Evolutionary conservation across 2,888 invertebrate species (phyloP).

Genomic region (Lacanobia wlatinum): DNA sequence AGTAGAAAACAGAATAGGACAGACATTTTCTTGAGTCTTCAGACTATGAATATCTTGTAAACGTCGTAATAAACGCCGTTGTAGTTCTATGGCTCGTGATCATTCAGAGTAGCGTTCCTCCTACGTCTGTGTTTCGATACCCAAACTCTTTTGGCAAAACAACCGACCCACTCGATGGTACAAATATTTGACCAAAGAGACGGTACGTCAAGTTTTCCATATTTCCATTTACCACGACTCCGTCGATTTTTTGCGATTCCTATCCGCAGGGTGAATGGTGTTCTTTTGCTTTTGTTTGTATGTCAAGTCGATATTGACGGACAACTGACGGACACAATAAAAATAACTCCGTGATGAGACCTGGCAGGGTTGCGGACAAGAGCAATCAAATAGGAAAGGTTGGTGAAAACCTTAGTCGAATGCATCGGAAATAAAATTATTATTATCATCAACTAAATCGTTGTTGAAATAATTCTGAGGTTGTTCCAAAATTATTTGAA

Average conservation of each 20-base stretch:
- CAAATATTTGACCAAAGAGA: conserved; percentile 6
- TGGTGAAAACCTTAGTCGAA: too few relatives aligned
- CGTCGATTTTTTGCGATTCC: conserved; percentile 43
- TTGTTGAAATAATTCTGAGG: too few relatives aligned
- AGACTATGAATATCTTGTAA: too few relatives aligned
- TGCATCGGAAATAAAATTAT: too few relatives aligned
- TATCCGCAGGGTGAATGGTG: conserved; percentile 20
- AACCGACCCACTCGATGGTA: background rate
- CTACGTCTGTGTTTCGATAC: background rate
- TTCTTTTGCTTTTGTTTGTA: conserved; percentile 62
- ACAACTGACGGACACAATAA: conserved; percentile 61
- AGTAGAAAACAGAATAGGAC: too few relatives aligned
- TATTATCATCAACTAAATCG: too few relatives aligned
- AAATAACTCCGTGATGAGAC: conserved; percentile 17
- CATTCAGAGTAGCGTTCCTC: too few relatives aligned
- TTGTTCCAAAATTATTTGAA: too few relatives aligned
- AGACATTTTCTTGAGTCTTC: too few relatives aligned
- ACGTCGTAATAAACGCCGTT: background rate
- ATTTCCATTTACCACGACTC: conserved; percentile 25
- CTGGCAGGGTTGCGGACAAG: conserved; percentile 36
- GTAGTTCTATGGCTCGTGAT: too few relatives aligned
- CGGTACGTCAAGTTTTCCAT: conserved; percentile 15
- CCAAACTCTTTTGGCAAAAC: background rate
- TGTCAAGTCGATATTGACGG: conserved; percentile 71
- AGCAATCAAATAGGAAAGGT: background rate